phyloP scores from a whole-genome alignment of 2,113 vertebrate genomes.

The Lepidothrix coronata region DNA sequence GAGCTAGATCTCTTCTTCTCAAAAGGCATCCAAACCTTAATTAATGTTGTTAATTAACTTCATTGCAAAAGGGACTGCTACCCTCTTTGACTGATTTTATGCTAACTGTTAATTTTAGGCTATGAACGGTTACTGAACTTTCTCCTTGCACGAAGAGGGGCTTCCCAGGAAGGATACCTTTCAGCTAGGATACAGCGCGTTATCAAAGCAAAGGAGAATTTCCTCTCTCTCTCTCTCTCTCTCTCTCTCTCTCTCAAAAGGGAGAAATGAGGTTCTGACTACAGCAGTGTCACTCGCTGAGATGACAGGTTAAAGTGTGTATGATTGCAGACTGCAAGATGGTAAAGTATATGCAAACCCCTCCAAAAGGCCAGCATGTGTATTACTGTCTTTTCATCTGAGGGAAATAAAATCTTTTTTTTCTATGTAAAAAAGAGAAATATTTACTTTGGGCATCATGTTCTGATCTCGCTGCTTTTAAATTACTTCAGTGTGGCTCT shows the following conservation, averaged over 20 bases:
- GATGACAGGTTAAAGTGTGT: constrained; percentile 25
- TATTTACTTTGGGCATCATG: neutral
- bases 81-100: neutral
- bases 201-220: constrained; percentile 27
- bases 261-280: constrained; percentile 16
- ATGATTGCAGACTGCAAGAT: constrained; percentile 15
- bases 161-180: constrained; percentile 6
- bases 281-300: neutral
- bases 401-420: neutral
- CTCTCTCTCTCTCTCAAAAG: neutral
- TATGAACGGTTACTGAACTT: neutral
- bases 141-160: neutral
- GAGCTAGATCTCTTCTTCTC: neutral
- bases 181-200: neutral
- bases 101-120: neutral
- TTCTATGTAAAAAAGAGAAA: neutral
- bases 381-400: neutral
- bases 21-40: neutral
- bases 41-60: constrained; percentile 41
- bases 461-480: neutral
- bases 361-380: neutral
- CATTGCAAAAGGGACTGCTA: neutral
- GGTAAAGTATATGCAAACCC: neutral
- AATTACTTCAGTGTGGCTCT: neutral
- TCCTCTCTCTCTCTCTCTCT: neutral